Base-by-base conservation (phyloP, 2,888 invertebrate species). In the Gasteruption jaculator region DNA sequence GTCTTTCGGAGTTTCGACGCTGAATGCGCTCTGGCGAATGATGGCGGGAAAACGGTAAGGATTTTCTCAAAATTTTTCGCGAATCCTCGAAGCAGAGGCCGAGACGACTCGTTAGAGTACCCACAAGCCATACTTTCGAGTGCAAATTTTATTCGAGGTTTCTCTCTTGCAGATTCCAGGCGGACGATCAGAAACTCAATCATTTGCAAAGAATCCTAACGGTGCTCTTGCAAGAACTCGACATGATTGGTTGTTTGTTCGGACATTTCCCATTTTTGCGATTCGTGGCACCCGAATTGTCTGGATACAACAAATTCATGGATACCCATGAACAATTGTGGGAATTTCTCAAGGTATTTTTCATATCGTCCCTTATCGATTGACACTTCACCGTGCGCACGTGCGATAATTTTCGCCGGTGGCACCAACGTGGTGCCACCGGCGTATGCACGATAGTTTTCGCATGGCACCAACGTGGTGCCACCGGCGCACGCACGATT, bases 11-110 rank as follows among this genome's bases (percentile, higher is more conserved):
- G 82, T 87, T 0, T 83, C 86, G 47, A 81, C 88, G 15, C 70
- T 91, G 5, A 91, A 91, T 55, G 85, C 86, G 0, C 66, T 90
- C 0, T 91, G 90, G 90, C 79, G 79, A 34, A 86, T 91, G 86
- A 78, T 90, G 78, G 85, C 90, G 4, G 85, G 88, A 2, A 79
- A 63, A 57, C 65, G 70, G 69, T 68, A 35, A 5, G 11, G 18
- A 45, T 29, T 24, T 40, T 19, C 43, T 26, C 19, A 10, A 3
- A 29, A 41, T n/a, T 5, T 5, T 38, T 39, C 19, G 16, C 20
- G 35, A n/a, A 32, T 27, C 18, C 11, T 11, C 18, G 4, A 14
- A 30, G 18, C 8, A 8, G n/a, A 5, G 14, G 20, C 24, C n/a
- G 24, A 24, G n/a, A n/a, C n/a, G n/a, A n/a, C n/a, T n/a, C n/a